phyloP scores from a whole-genome alignment of 1,140 invertebrate species.

The Platyura marginata region DNA sequence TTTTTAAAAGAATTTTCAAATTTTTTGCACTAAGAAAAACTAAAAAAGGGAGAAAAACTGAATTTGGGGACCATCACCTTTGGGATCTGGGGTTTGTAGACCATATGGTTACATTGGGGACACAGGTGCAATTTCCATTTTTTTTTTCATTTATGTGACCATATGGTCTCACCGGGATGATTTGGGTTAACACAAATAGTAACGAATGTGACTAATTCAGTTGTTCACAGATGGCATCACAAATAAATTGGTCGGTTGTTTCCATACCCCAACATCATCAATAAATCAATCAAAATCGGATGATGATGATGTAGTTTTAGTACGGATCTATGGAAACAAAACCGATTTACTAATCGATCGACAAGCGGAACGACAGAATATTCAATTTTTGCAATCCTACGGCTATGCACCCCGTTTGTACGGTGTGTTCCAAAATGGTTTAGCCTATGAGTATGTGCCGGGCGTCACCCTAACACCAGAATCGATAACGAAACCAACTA shows the following conservation, averaged over 20 bases:
- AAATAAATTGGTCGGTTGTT: conserved; percentile 79
- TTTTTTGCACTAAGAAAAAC: too few species aligned
- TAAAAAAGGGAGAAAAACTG: too few species aligned
- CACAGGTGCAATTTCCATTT: too few species aligned
- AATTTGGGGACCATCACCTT: too few species aligned
- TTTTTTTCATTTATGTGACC: too few species aligned
- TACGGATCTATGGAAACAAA: conserved; percentile 85
- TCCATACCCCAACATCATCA: conserved; percentile 18
- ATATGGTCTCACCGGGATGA: too few species aligned
- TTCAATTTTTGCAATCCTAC: conserved; percentile 44
- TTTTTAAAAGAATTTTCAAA: too few species aligned
- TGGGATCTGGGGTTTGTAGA: too few species aligned
- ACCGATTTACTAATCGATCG: conserved; percentile 87
- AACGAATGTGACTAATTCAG: conserved; percentile 28
- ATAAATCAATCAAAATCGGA: background rate
- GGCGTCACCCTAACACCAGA: conserved; percentile 59
- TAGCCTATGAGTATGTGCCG: conserved; percentile 80
- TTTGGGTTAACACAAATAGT: too few species aligned
- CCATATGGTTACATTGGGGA: too few species aligned
- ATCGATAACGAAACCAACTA: conserved; percentile 43
- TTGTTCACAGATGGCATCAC: conserved; percentile 90
- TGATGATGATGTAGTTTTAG: conserved; percentile 40
- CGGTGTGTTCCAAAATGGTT: conserved; percentile 84
- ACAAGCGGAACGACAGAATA: conserved; percentile 58
- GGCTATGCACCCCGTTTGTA: conserved; percentile 72